Base-by-base conservation (phyloP, 2,888 invertebrate genomes). In the Eulithis prunata region DNA sequence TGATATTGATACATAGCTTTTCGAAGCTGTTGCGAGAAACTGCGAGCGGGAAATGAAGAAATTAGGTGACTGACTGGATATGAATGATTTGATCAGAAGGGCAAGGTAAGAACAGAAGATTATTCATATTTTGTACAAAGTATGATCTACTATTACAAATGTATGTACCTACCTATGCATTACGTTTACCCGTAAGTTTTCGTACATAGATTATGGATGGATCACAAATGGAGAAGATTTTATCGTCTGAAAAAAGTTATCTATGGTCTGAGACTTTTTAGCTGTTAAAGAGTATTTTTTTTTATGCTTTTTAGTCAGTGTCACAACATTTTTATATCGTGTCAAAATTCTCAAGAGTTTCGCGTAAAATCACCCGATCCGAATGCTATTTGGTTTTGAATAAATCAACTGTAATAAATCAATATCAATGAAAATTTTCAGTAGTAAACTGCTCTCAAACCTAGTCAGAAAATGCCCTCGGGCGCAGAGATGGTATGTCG, bases 401-500 rank as follows among this genome's bases (percentile, higher is more conserved):
- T 56, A 66, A 57, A 69, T 72, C 53, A 45, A 46, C 12, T 7
- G 58, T 71, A n/a, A 45, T 49, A 66, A 59, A 60, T 59, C 54
- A 61, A 46, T 41, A 71, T 49, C 52, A 59, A 85, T 86, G 85
- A 84, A 84, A 83, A 80, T 78, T 80, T 72, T 76, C 32, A 75
- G 80, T 81, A 74, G 51, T 64, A 69, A 62, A 62, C 51, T 76
- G 61, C 62, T 73, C 64, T 64, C 62, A 55, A 64, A 68, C 32
- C 38, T 75, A 57, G 60, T 69, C 14, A 80, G 69, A 71, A 67
- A 73, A 84, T 85, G 85, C 82, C 75, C 70, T 64, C 77, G 64
- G 66, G 71, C 69, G 65, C 65, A 69, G 28, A 82, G 85, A 85
- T 79, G 85, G 89, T 89, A 81, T 66, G 78, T 75, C 41, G 61